These are phyloP conservation scores for Brachyopa scutellaris DNA, from an alignment of 2,888 invertebrate genomes.

Conservation along the genomic window DNA sequence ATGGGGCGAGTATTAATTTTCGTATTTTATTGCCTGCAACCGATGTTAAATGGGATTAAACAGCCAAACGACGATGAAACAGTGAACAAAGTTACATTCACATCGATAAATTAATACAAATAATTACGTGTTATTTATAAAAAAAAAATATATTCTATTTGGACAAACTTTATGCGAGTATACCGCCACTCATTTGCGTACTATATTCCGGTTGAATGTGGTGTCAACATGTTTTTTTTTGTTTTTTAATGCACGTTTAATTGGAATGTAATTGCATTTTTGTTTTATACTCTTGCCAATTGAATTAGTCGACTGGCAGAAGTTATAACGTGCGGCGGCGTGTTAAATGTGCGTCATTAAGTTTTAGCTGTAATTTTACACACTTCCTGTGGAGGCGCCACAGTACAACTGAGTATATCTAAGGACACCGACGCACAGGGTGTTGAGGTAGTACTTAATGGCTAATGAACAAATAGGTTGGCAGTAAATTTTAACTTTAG, in stretches of 20 bases:
- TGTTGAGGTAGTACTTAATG: too few species aligned
- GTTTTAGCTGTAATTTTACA: slow-evolving; percentile 13
- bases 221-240: not conserved
- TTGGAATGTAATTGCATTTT: slow-evolving; percentile 15
- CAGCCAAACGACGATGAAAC: not conserved
- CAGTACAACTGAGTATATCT: not conserved
- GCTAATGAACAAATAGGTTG: too few species aligned
- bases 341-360: slow-evolving; percentile 8
- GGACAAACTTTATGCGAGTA: too few species aligned
- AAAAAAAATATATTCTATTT: too few species aligned
- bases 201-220: too few species aligned
- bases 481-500: too few species aligned
- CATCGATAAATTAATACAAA: slow-evolving; percentile 20
- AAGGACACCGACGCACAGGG: too few species aligned
- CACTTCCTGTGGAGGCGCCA: not conserved
- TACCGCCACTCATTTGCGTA: too few species aligned
- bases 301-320: slow-evolving; percentile 19
- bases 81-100: too few species aligned
- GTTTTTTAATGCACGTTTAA: not conserved
- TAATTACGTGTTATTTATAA: too few species aligned
- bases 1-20: slow-evolving; percentile 22
- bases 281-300: not conserved
- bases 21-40: slow-evolving; percentile 12
- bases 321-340: not conserved
- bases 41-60: slow-evolving; percentile 12